Evolutionary conservation across 2,888 invertebrate species (phyloP), one percentile per base, ranked within the genome.

Genomic region (Rhaphigaster nebulosa): DNA sequence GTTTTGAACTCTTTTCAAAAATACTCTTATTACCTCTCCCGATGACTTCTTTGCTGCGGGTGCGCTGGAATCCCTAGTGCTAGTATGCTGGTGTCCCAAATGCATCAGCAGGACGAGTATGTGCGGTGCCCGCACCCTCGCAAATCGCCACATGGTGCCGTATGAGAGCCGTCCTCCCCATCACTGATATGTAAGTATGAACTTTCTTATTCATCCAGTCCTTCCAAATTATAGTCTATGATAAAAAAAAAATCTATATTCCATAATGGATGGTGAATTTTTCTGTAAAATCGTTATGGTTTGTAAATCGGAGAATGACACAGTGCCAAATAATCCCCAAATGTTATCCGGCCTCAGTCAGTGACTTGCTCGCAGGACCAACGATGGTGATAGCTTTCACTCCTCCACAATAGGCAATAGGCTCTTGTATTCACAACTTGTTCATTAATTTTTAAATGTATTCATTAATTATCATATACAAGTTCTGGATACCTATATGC

Each of bases 41-140:
- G 45, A 84, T 45, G 26, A 41, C 12, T n/a, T n/a, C 45, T 84
- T 41, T n/a, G n/a, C 41, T 45, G 84, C 84, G 84, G 84, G 45
- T 45, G 70, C 70, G 45, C 45, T 84, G 45, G 45, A 45, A 41
- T 84, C 84, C 45, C 84, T 84, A 84, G 84, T 84, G 84, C 84
- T 45, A 45, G 45, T 84, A 84, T 84, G 45, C 84, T 84, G 45
- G 84, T 84, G 84, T 45, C 26, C n/a, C 26, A n/a, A 45, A 13
- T n/a, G 41, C 80, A 23, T 26, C 45, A 76, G 23, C 80, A 26
- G 80, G 41, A 80, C 26, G 41, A 84, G 45, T n/a, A 84, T 45
- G 45, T 84, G 84, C 84, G 41, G 34, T 70, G 65, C 15, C 70
- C 29, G 65, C 65, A 65, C 65, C 65, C 70, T 34, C 70, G 70